Evolutionary conservation across 2,113 vertebrate species (phyloP).

Genomic region (Delphinapterus leucas): DNA sequence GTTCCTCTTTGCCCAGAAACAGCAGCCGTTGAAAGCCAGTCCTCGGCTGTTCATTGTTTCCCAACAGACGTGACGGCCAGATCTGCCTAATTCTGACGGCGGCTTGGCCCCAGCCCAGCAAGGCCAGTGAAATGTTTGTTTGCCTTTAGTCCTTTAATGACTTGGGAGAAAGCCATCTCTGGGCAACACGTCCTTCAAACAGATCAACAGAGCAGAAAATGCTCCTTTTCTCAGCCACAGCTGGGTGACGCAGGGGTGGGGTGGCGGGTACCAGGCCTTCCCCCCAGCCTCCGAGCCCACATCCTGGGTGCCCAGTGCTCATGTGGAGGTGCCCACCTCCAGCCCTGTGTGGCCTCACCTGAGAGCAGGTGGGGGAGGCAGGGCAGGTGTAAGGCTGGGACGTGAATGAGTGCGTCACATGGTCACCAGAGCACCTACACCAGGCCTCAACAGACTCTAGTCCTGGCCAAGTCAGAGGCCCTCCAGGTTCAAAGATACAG

Average conservation of each 20-base stretch:
- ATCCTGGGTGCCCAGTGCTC: accelerated
- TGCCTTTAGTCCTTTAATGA: background rate
- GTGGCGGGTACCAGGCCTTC: background rate
- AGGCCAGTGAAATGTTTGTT: accelerated
- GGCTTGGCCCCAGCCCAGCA: accelerated
- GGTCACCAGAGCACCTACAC: background rate
- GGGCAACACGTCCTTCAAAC: background rate
- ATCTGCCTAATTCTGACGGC: background rate
- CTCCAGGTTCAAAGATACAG: background rate
- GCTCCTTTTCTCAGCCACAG: background rate
- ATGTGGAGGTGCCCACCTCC: accelerated
- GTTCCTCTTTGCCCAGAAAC: background rate
- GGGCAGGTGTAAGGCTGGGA: background rate
- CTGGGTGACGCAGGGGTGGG: background rate
- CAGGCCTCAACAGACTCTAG: background rate
- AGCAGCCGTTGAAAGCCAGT: background rate
- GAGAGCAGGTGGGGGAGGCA: background rate
- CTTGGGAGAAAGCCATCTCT: background rate
- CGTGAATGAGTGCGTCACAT: accelerated
- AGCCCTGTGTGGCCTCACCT: accelerated
- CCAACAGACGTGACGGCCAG: background rate
- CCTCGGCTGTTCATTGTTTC: background rate
- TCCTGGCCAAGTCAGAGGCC: accelerated
- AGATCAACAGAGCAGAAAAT: background rate
- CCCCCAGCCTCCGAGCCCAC: accelerated